These are phyloP conservation scores for Patiria miniata DNA, from an alignment of 35 echinoderm and acorn worm species.

Conservation along the genomic window DNA sequence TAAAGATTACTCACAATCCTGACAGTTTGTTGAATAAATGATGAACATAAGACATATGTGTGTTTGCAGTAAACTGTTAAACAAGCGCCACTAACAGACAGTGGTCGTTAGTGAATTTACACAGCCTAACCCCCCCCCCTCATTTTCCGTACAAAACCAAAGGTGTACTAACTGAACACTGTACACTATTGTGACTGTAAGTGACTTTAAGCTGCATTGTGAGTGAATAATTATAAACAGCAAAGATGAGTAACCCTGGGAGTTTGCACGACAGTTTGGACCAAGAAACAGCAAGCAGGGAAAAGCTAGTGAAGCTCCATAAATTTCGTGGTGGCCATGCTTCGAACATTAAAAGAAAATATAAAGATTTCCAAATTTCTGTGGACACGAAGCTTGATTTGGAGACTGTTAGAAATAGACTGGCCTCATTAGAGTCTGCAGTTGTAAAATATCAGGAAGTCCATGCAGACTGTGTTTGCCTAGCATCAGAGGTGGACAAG, in stretches of 20 bases:
- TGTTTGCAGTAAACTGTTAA: too few species aligned
- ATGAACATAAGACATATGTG: too few species aligned
- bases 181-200: neutral
- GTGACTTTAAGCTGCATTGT: neutral
- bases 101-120: too few species aligned
- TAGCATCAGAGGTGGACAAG: neutral
- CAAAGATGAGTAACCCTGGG: too few species aligned
- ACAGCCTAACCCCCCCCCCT: too few species aligned
- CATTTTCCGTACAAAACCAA: conserved; percentile 6
- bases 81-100: too few species aligned
- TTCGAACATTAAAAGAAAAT: neutral
- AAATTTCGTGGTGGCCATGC: neutral
- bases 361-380: neutral
- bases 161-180: too few species aligned
- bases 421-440: neutral
- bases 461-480: neutral
- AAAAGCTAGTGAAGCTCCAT: neutral
- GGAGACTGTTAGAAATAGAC: neutral
- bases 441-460: neutral
- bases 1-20: too few species aligned
- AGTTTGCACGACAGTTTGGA: too few species aligned
- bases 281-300: neutral
- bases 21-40: too few species aligned
- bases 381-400: neutral
- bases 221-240: neutral